phyloP scores from a whole-genome alignment of 37 sponge, comb jelly and placozoan genomes.

The Cladorhizidae sp. region DNA sequence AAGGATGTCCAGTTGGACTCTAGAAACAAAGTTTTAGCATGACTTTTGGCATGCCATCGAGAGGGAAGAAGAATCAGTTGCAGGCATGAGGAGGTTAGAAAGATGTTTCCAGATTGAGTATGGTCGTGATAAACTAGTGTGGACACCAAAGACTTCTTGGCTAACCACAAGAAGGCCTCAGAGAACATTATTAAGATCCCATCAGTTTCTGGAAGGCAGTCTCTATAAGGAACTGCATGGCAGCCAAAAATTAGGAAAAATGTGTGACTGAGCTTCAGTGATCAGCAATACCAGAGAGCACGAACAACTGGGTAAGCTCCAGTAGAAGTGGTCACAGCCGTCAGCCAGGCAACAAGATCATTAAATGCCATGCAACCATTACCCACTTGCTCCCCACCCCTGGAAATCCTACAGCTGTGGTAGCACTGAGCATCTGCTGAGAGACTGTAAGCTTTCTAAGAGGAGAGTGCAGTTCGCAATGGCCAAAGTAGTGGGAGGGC shows the following conservation, averaged over 20 bases:
- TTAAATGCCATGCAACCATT: neutral
- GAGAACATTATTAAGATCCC: constrained; percentile 8
- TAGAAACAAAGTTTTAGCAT: too few species aligned
- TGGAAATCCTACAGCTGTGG: neutral
- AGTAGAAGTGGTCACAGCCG: neutral
- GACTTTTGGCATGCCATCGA: too few species aligned
- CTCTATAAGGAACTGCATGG: too few species aligned
- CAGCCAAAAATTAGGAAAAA: constrained; percentile 48
- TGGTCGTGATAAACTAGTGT: constrained; percentile 35
- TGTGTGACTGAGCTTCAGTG: constrained; percentile 10
- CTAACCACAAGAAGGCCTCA: too few species aligned
- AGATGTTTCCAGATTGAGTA: constrained; percentile 14
- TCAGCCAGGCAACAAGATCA: neutral
- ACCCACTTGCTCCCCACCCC: neutral
- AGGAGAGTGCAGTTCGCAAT: neutral
- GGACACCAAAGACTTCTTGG: too few species aligned
- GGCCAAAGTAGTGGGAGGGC: neutral
- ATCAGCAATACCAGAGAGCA: constrained; percentile 12
- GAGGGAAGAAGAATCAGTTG: too few species aligned
- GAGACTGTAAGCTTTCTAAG: neutral
- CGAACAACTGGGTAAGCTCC: neutral
- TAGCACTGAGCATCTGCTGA: neutral
- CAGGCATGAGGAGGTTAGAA: too few species aligned
- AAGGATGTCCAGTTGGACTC: too few species aligned
- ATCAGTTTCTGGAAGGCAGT: constrained; percentile 24